Conservation (phyloP, 2,797 vertebrate genomes). For the Botia almorhae region DNA sequence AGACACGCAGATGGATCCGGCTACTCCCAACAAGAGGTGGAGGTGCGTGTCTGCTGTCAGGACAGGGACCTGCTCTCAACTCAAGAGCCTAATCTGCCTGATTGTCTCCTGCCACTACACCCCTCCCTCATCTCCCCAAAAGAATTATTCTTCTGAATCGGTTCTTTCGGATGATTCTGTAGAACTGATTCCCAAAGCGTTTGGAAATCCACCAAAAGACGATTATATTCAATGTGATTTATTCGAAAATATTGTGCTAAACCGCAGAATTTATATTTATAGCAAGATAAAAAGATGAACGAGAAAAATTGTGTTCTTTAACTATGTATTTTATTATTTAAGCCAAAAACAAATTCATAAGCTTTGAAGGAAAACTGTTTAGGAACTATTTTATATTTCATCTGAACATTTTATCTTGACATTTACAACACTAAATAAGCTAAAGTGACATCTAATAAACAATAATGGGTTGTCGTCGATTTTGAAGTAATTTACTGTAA, state of each 20-base stretch:
- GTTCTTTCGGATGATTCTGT: background rate
- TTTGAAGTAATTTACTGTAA: too few relatives aligned
- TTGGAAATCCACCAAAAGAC: background rate
- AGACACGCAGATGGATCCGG: conserved; percentile 48
- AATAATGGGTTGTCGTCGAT: too few relatives aligned
- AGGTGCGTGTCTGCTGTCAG: conserved; percentile 76
- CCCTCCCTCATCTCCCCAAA: conserved; percentile 43
- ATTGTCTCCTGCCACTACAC: conserved; percentile 59
- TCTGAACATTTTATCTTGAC: too few relatives aligned
- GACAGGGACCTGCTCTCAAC: conserved; percentile 64
- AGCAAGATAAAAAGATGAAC: too few relatives aligned
- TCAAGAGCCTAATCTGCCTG: conserved; percentile 76
- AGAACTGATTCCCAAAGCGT: conserved; percentile 17
- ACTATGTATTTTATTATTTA: too few relatives aligned
- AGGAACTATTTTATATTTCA: too few relatives aligned
- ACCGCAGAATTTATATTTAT: too few relatives aligned
- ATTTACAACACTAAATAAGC: too few relatives aligned
- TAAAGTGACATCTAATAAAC: too few relatives aligned
- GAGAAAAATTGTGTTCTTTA: too few relatives aligned
- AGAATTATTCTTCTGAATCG: background rate
- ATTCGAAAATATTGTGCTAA: background rate
- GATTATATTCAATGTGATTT: background rate
- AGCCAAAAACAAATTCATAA: too few relatives aligned
- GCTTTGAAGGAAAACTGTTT: too few relatives aligned
- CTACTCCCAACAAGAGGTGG: conserved; percentile 59